Evolutionary conservation across 30 jellyfish, hydroid and myxozoan genomes (phyloP).

Genomic region (Rhopilema esculentum): DNA sequence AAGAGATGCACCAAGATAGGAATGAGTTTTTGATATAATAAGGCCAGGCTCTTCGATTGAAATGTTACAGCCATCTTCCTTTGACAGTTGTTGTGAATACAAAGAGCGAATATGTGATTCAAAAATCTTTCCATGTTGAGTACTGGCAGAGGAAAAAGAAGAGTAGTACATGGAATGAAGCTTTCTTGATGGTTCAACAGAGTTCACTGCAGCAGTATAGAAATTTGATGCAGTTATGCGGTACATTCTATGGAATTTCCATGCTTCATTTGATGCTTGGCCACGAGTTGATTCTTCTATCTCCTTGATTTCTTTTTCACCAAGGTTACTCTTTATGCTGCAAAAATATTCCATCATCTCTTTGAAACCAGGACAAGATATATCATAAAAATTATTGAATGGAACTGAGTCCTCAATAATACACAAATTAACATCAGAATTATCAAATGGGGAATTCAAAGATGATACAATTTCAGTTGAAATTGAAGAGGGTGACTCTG

Average conservation of each 20-base stretch:
- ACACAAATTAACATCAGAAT: conserved; percentile 8
- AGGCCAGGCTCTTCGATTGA: conserved; percentile 21
- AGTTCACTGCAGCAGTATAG: conserved; percentile 31
- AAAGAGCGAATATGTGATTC: conserved; percentile 14
- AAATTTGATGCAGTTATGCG: conserved; percentile 21
- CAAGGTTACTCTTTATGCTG: background rate
- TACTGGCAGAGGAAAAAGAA: conserved; percentile 9
- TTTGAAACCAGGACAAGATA: conserved; percentile 14
- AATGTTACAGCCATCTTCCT: background rate
- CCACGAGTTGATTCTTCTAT: conserved; percentile 21
- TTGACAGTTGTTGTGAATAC: background rate
- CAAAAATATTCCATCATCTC: background rate
- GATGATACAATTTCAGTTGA: conserved; percentile 24
- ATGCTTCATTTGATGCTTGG: conserved; percentile 27
- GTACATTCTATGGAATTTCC: conserved; percentile 23
- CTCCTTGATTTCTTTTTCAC: conserved; percentile 7
- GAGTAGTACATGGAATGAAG: conserved; percentile 6
- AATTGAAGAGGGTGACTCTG: conserved; percentile 36
- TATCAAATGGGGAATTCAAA: conserved; percentile 21
- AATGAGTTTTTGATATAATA: background rate
- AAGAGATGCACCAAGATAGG: conserved; percentile 8
- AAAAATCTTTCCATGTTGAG: background rate
- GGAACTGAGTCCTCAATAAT: background rate
- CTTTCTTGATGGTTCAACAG: conserved; percentile 18
- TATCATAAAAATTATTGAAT: conserved; percentile 12